Evolutionary conservation across 2,113 vertebrate genomes (phyloP).

Genomic region (Equus quagga): DNA sequence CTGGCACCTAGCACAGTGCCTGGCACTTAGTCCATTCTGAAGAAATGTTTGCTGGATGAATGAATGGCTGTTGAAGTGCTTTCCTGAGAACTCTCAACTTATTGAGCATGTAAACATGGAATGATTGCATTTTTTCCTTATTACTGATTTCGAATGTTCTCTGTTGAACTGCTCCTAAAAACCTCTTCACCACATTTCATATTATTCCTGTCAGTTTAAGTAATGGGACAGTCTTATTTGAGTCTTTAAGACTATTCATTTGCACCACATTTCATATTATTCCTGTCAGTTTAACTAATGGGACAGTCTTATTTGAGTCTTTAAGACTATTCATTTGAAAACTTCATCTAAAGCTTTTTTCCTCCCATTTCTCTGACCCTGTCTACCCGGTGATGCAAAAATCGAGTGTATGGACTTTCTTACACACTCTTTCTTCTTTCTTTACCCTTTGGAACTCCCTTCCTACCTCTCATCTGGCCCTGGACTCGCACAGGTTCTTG

Average conservation of each 20-base stretch:
- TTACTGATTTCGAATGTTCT: neutral
- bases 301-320: neutral
- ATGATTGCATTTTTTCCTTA: neutral
- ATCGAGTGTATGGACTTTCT: neutral
- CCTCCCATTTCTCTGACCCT: neutral
- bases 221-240: neutral
- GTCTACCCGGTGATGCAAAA: neutral
- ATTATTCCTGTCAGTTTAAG: neutral
- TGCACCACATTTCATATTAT: neutral
- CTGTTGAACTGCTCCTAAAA: neutral
- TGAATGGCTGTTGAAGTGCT: neutral
- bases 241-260: neutral
- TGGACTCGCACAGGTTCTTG: neutral
- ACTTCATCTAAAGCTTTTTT: neutral
- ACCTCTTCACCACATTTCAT: neutral
- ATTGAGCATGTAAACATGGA: neutral
- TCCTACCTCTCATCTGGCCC: neutral
- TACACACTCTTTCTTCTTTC: neutral
- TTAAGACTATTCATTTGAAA: neutral
- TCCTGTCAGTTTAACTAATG: neutral
- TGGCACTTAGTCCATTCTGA: neutral
- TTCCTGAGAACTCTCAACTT: neutral
- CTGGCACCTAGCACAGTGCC: too few relatives aligned
- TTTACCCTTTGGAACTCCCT: neutral
- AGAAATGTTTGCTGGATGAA: neutral